Evolutionary conservation across 2,888 invertebrate species (phyloP).

Genomic region (Epinotia bilunana): DNA sequence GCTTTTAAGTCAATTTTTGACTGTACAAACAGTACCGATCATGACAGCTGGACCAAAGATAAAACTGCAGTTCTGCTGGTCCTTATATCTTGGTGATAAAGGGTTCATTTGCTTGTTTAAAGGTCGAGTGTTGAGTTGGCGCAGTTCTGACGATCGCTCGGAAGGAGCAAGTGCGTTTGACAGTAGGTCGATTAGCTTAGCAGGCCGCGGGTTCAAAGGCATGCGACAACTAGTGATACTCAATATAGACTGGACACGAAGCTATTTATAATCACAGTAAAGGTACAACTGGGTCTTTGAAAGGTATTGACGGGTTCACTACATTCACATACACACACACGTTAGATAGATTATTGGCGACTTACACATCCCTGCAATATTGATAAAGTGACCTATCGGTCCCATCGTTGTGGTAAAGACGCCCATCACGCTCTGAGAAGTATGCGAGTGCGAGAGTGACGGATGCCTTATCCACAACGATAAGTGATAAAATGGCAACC

Average conservation of each 20-base stretch:
- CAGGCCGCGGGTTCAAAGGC: constrained; percentile 69
- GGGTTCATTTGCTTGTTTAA: constrained; percentile 37
- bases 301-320: constrained; percentile 10
- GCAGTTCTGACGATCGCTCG: constrained; percentile 66
- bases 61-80: constrained; percentile 22
- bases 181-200: constrained; percentile 76
- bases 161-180: constrained; percentile 75
- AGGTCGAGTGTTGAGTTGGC: constrained; percentile 40
- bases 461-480: too few relatives aligned
- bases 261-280: constrained; percentile 37
- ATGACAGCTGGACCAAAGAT: constrained; percentile 43
- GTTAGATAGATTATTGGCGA: background rate
- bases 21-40: constrained; percentile 22
- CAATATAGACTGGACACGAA: constrained; percentile 30
- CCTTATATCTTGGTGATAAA: constrained; percentile 35
- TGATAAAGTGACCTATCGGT: too few relatives aligned
- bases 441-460: too few relatives aligned
- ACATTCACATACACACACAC: background rate
- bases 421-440: too few relatives aligned
- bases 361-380: background rate
- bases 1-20: constrained; percentile 44
- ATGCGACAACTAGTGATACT: constrained; percentile 46
- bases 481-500: too few relatives aligned
- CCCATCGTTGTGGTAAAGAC: too few relatives aligned
- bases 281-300: constrained; percentile 27